A percentile compares a stretch with the other conserved stretches of the same genome.
Evolutionary conservation across 2,797 vertebrate genomes (phyloP).

Genomic region (Acanthornis magna): DNA sequence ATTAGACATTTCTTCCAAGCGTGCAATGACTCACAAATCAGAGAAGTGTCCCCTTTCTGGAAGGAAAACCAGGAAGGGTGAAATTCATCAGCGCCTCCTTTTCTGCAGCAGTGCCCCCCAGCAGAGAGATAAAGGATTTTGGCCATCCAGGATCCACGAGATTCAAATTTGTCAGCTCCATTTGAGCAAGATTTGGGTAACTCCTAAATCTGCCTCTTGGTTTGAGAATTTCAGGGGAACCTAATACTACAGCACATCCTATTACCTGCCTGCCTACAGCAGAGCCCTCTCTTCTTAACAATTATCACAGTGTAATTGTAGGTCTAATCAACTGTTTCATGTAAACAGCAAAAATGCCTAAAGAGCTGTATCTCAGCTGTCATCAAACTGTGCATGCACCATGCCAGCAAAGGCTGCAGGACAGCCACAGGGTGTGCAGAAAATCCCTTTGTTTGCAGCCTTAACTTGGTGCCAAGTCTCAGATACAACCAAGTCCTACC

Average conservation of each 20-base stretch:
- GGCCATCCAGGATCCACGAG: not conserved
- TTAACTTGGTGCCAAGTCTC: not conserved
- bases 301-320: not conserved
- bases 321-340: not conserved
- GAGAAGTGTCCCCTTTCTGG: not conserved
- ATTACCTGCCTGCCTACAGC: not conserved
- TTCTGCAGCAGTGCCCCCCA: not conserved
- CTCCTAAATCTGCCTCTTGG: not conserved
- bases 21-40: not conserved
- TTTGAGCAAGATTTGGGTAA: not conserved
- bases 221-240: not conserved
- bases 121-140: not conserved
- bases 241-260: fast-evolving
- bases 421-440: not conserved
- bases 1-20: conserved; percentile 17
- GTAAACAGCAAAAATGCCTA: not conserved
- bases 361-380: not conserved
- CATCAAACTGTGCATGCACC: not conserved
- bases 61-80: not conserved
- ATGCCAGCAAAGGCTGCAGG: not conserved
- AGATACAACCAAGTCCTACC: not conserved
- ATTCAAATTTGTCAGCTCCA: not conserved
- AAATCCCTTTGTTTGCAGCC: not conserved
- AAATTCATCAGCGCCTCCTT: not conserved
- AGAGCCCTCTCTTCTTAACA: not conserved